phyloP scores from a whole-genome alignment of 2,797 vertebrate genomes.

The Pelobates cultripes region DNA sequence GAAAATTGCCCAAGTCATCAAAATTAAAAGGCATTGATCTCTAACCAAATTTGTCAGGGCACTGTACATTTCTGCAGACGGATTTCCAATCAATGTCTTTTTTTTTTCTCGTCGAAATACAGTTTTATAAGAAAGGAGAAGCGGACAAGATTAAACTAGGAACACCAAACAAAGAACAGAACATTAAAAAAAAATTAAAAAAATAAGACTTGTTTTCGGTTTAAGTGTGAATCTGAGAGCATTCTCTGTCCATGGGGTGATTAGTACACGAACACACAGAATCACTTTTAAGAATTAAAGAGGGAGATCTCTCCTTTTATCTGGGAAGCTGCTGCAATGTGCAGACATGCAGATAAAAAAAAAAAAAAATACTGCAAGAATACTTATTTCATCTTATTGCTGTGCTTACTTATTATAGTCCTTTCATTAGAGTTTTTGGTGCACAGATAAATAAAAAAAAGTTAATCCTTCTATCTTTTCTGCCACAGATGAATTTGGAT shows the following conservation, averaged over 20 bases:
- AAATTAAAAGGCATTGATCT: no score
- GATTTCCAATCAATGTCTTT: no score
- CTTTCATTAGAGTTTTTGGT: conserved; percentile 30
- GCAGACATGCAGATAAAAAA: conserved; percentile 53
- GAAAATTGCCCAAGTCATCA: no score
- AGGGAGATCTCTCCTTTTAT: conserved; percentile 48
- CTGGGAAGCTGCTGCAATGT: conserved; percentile 52
- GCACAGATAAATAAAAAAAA: conserved; percentile 37
- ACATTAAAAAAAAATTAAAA: background rate
- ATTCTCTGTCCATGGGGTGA: conserved; percentile 42
- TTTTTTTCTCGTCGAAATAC: no score
- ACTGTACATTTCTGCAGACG: no score
- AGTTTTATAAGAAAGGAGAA: background rate
- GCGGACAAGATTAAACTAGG: background rate
- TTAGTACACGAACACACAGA: conserved; percentile 34
- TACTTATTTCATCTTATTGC: conserved; percentile 28
- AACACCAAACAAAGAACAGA: conserved; percentile 19
- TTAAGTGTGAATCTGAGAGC: conserved; percentile 31
- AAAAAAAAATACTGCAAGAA: no score
- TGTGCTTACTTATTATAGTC: conserved; percentile 30
- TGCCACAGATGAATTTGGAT: conserved; percentile 25
- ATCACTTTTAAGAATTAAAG: conserved; percentile 48
- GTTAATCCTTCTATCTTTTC: conserved; percentile 36
- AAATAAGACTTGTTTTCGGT: conserved; percentile 26
- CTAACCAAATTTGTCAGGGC: no score